These are phyloP conservation scores for Euglossa dilemma DNA, from an alignment of 1,140 invertebrate species.

Conservation along the genomic window DNA sequence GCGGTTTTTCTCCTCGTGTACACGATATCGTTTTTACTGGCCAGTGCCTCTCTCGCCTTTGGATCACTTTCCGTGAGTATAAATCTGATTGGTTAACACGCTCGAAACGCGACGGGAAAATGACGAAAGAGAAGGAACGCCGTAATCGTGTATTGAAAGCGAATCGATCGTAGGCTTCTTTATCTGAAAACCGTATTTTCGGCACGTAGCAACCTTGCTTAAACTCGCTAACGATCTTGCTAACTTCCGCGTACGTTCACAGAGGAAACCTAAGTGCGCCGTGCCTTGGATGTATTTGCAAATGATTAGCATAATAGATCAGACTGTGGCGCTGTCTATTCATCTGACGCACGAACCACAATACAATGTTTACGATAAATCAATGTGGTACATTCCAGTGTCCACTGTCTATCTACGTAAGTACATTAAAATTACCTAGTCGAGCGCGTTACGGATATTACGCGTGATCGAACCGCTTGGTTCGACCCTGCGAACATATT, in stretches of 20 bases:
- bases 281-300: constrained; percentile 79
- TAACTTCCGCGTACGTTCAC: constrained; percentile 67
- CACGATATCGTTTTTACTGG: constrained; percentile 67
- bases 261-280: constrained; percentile 75
- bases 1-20: constrained; percentile 72
- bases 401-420: constrained; percentile 77
- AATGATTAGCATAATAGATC: constrained; percentile 78
- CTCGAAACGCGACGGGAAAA: neutral
- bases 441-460: neutral
- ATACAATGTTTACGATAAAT: constrained; percentile 65
- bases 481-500: neutral
- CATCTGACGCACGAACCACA: constrained; percentile 65
- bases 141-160: constrained; percentile 34
- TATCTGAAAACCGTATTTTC: constrained; percentile 59
- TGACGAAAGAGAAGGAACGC: neutral
- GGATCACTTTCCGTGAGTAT: constrained; percentile 76
- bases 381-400: constrained; percentile 73
- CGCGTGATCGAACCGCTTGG: too few species aligned
- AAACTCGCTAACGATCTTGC: constrained; percentile 58
- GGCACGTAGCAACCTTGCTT: constrained; percentile 62
- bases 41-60: constrained; percentile 72
- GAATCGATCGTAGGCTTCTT: constrained; percentile 48
- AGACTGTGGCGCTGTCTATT: constrained; percentile 70
- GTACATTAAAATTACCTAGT: constrained; percentile 46
- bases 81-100: neutral